phyloP scores from a whole-genome alignment of 2,888 invertebrate genomes.

The Piscicola geometra region DNA sequence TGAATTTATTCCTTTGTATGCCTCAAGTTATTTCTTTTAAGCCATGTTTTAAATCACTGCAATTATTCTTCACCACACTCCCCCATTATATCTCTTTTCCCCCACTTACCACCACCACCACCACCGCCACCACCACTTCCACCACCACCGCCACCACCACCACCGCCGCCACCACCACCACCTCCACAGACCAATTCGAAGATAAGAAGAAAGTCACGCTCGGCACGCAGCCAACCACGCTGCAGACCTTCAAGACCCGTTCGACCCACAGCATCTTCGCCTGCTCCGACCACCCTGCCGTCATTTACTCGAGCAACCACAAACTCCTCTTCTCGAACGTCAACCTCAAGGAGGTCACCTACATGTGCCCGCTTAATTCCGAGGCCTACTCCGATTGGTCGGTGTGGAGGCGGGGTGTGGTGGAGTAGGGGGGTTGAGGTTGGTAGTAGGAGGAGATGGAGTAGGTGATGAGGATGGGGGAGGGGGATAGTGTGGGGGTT shows the following conservation, averaged over 20 bases:
- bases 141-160: neutral
- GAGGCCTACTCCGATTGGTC: slow-evolving; percentile 88
- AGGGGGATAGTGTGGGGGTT: too few relatives aligned
- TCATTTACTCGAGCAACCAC: slow-evolving; percentile 97
- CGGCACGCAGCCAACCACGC: slow-evolving; percentile 91
- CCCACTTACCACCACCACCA: too few relatives aligned
- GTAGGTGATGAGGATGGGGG: too few relatives aligned
- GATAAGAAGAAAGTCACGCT: slow-evolving; percentile 79
- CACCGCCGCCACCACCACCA: neutral
- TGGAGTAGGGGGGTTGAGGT: too few relatives aligned
- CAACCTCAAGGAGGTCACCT: slow-evolving; percentile 68
- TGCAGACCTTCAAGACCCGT: slow-evolving; percentile 69
- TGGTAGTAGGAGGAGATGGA: too few relatives aligned
- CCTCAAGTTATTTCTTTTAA: too few relatives aligned
- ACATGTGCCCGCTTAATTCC: slow-evolving; percentile 95
- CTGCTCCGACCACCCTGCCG: slow-evolving; percentile 95
- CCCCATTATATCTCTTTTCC: neutral
- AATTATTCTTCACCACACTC: too few relatives aligned
- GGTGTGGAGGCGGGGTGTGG: slow-evolving; percentile 34
- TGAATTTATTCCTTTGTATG: too few relatives aligned
- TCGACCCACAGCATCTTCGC: slow-evolving; percentile 94
- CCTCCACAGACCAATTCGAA: slow-evolving; percentile 13
- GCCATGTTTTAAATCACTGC: too few relatives aligned
- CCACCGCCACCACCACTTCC: neutral
- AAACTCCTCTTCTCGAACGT: slow-evolving; percentile 98